A percentile compares a stretch with the other conserved stretches of the same genome.
Conservation (phyloP, 2,113 vertebrate genomes). For the Dipodomys merriami region DNA sequence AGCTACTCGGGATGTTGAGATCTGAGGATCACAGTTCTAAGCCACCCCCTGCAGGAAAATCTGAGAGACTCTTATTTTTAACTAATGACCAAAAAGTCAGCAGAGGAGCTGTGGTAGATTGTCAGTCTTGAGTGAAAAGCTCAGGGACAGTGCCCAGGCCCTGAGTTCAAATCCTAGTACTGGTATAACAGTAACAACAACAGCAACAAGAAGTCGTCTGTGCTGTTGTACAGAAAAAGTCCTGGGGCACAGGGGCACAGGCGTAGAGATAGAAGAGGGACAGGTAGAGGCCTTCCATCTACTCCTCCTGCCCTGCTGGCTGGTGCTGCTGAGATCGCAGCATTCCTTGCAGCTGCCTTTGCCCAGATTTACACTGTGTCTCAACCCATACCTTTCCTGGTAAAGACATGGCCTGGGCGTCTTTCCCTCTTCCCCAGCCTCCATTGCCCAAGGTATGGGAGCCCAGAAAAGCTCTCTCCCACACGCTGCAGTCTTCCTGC, state of each 20-base stretch:
- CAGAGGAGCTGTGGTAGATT: too few relatives aligned
- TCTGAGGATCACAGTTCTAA: too few relatives aligned
- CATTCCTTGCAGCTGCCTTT: neutral
- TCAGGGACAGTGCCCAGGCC: neutral
- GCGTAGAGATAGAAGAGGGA: accelerated
- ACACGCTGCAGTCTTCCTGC: neutral
- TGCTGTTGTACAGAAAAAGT: neutral
- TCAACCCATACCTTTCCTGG: accelerated
- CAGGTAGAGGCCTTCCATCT: neutral
- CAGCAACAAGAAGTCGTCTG: neutral
- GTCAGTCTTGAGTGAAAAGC: too few relatives aligned
- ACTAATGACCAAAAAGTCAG: too few relatives aligned
- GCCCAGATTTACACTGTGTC: accelerated
- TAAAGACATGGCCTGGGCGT: neutral
- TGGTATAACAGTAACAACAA: neutral
- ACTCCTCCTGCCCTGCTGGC: accelerated
- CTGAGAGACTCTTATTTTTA: too few relatives aligned
- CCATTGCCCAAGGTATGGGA: neutral
- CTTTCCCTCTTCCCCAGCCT: neutral
- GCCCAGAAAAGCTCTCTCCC: neutral
- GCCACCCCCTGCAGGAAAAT: too few relatives aligned
- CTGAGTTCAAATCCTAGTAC: neutral
- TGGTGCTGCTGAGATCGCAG: neutral
- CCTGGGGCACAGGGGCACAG: neutral
- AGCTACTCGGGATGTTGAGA: too few relatives aligned